Percentiles rank a stretch among this genome's conserved stretches.
These are phyloP conservation scores for Drosophila cracens DNA, from an alignment of 2,888 invertebrate species.

Conservation along the genomic window DNA sequence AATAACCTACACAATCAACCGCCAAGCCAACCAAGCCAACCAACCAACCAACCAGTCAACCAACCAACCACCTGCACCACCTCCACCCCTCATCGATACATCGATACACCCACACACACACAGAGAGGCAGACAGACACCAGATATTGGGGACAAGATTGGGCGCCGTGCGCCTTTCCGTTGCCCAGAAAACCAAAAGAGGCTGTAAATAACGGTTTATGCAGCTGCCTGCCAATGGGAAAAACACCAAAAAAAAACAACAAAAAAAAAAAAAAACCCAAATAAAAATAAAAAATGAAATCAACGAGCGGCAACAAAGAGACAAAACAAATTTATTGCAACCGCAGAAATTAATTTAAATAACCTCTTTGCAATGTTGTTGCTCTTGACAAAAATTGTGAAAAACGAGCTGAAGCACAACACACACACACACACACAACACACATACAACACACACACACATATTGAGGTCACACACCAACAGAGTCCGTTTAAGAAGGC, in stretches of 20 bases:
- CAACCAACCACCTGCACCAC: conserved; percentile 11
- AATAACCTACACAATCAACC: conserved; percentile 35
- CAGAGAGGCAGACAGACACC: background rate
- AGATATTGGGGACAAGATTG: conserved; percentile 40
- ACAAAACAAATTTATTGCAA: conserved; percentile 71
- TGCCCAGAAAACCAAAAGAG: conserved; percentile 37
- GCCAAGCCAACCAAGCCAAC: conserved; percentile 3
- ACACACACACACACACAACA: conserved; percentile 8
- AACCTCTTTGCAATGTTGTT: conserved; percentile 60
- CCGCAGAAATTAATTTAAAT: conserved; percentile 76
- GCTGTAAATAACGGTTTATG: conserved; percentile 69
- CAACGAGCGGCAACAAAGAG: conserved; percentile 36
- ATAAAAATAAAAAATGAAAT: conserved; percentile 10
- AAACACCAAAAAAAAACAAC: background rate
- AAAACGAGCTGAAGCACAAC: conserved; percentile 37
- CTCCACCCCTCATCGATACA: conserved; percentile 10
- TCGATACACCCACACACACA: background rate
- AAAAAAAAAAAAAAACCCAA: background rate
- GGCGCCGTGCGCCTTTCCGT: conserved; percentile 31
- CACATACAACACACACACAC: background rate
- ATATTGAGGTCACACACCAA: conserved; percentile 10
- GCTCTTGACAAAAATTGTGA: conserved; percentile 62
- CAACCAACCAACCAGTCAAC: conserved; percentile 4
- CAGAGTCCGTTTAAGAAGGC: conserved; percentile 14
- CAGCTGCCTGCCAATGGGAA: conserved; percentile 41